Conservation (phyloP, 2,113 vertebrate species). For the Climacteris rufus region DNA sequence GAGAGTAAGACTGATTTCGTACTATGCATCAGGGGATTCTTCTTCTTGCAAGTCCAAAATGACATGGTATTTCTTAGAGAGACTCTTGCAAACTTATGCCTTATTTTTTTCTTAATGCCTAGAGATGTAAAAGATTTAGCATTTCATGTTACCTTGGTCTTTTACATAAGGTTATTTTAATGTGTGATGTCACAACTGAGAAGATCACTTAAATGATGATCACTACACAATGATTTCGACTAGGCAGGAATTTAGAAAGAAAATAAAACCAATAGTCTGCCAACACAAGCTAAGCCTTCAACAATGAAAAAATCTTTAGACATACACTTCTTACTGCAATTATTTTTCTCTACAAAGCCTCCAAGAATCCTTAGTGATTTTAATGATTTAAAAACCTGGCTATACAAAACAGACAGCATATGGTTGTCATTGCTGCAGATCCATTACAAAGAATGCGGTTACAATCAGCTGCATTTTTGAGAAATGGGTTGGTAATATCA, state of each 20-base stretch:
- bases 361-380: background rate
- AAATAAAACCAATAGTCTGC: background rate
- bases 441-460: background rate
- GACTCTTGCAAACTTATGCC: background rate
- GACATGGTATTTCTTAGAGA: background rate
- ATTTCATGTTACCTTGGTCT: background rate
- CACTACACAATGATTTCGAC: background rate
- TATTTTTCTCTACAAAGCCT: slow-evolving; percentile 27
- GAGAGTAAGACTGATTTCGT: background rate
- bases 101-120: background rate
- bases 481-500: background rate
- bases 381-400: slow-evolving; percentile 24
- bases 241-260: background rate
- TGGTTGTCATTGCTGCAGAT: background rate
- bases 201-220: background rate
- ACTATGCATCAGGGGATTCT: background rate
- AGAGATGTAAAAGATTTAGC: background rate
- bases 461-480: background rate
- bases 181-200: background rate
- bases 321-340: background rate
- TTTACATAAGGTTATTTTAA: background rate
- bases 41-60: background rate
- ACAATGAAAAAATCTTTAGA: background rate
- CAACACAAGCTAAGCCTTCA: background rate
- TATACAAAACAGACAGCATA: slow-evolving; percentile 14